Base-by-base conservation (phyloP, 2,113 vertebrate species). In the Ictidomys tridecemlineatus region DNA sequence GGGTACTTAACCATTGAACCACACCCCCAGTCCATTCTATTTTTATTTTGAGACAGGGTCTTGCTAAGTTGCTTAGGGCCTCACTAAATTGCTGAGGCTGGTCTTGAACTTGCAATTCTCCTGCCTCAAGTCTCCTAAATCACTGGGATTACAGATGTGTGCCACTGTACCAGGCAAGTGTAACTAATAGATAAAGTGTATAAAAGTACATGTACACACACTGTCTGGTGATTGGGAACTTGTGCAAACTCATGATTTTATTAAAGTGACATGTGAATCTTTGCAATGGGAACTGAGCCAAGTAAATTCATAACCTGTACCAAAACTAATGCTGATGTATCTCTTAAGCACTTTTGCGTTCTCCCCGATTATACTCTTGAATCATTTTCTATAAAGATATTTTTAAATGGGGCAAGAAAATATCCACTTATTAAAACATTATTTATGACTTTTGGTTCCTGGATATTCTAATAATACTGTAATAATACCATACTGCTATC, bases 341-440 rank as follows among this genome's bases (percentile, higher is more conserved):
- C 42, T 70, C 94, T 67, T 37, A 74, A 76, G n/a, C 53, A 80
- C 82, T 79, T 85, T 45, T 72, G 53, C 16, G 28, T 72, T 70
- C 51, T 87, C 63, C 17, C 39, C n/a, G 26, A 83, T 53, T 34
- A 28, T 76, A 74, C 56, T 32, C 74, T 84, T 93, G 74, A 73
- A 80, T 42, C 8, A 45, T 90, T 95, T 73, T n/a, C 45, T 37
- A 73, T 56, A 86, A 92, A 73, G 42, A 91, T 53, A 78, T 39
- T 92, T 93, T 89, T 30, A 87, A 92, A 73, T 65, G 56, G 28
- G 78, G 3, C 14, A 77, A 77, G 88, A 83, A 95, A 94, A 51
- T n/a, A 70, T 14, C n/a, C 34, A 78, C 63, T 84, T 94, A 69
- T 70, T 85, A 90, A 92, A 76, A 79, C 63, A 79, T 2, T 93